Evolutionary conservation across 2,797 vertebrate genomes (phyloP), one percentile per base, ranked within the genome.

Genomic region (Helarctos malayanus): DNA sequence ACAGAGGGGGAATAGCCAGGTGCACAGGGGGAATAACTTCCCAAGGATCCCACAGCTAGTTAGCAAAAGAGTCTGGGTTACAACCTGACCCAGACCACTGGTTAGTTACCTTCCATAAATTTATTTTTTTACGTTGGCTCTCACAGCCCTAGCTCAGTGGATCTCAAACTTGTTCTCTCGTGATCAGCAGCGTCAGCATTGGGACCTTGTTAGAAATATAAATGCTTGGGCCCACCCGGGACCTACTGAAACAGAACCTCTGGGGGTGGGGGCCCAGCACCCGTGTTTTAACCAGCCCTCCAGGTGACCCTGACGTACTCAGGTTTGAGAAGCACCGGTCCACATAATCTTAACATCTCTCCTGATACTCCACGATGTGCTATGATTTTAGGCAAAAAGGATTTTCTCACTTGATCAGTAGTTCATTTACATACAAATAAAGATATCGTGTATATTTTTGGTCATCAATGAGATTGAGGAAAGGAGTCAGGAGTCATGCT

Each of bases 341-440:
- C 76, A 45, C 4, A 32, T 63, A 93, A 91, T 52, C 21, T 69
- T 69, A 78, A 49, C 1, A 5, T 79, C 32, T 87, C 12, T 94
- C 57, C 27, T 92, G 59, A 84, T 52, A 94, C 41, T 87, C 41
- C 87, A 69, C 52, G 54, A 86, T 9, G 8, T 63, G 84, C 21
- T 78, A 41, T 45, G 49, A 95, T 76, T 95, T 94, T 65, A 88
- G 59, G 41, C 52, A 92, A 78, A 95, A 79, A 76, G 7, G 4
- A 52, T 93, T 69, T 93, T 87, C 47, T 88, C 94, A 94, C 32
- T 93, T 95, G 54, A 52, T 27, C 23, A 52, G 19, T 85, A 14
- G 6, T 76, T 91, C 3, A n/a, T 54, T 95, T 94, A 65, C 57
- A 57, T 89, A 68, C 93, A 95, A 93, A 93, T 25, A 88, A 87